These are phyloP conservation scores for Diceros bicornis DNA, from an alignment of 2,797 vertebrate species.

Conservation along the genomic window DNA sequence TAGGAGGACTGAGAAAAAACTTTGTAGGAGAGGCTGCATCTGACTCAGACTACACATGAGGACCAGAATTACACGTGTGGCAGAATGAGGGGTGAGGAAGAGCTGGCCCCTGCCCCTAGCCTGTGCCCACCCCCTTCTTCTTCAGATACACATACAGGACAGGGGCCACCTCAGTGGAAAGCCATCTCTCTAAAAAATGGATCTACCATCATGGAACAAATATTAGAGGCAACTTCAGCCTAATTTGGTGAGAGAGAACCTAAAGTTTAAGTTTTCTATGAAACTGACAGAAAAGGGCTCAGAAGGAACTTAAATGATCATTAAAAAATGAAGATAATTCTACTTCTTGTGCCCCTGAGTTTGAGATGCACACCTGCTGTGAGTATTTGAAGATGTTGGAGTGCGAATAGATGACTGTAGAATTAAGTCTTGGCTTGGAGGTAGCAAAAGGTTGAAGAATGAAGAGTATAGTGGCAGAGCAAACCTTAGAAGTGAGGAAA, in stretches of 20 bases:
- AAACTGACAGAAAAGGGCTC: neutral
- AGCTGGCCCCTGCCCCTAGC: rapidly evolving
- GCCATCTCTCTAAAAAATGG: neutral
- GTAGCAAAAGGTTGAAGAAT: neutral
- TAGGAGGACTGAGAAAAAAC: neutral
- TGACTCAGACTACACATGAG: too few species aligned
- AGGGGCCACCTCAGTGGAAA: neutral
- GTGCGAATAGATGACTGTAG: neutral
- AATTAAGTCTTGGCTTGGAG: neutral
- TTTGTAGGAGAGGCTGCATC: neutral
- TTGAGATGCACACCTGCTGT: neutral
- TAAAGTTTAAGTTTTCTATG: neutral
- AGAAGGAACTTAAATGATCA: neutral
- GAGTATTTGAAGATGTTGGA: neutral
- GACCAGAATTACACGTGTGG: rapidly evolving
- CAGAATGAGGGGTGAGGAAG: rapidly evolving
- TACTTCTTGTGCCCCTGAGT: neutral
- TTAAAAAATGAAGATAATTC: neutral
- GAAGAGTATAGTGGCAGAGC: neutral
- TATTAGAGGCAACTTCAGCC: neutral
- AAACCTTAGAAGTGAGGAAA: neutral
- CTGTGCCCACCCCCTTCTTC: neutral
- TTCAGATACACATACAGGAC: neutral
- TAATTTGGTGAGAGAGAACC: neutral
- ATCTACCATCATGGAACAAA: neutral